These are phyloP conservation scores for Melanophora roralis DNA, from an alignment of 2,888 invertebrate species.

Conservation along the genomic window DNA sequence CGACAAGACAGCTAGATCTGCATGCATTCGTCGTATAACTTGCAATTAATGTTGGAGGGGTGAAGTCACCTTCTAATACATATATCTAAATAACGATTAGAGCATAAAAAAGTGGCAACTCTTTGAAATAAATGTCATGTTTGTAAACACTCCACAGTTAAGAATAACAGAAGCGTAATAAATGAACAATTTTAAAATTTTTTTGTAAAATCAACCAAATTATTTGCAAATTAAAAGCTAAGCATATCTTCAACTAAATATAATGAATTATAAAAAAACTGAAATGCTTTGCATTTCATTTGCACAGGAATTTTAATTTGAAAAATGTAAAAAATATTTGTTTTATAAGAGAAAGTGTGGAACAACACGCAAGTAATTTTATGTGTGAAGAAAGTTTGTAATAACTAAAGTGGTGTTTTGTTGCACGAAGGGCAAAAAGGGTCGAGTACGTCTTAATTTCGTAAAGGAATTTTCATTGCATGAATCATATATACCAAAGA, in stretches of 20 bases:
- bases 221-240: background rate
- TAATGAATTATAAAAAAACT: no score
- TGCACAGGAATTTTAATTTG: no score
- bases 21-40: no score
- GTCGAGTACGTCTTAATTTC: conserved; percentile 15
- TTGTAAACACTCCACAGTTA: conserved; percentile 45
- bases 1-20: no score
- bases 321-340: no score
- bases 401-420: conserved; percentile 14
- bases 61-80: no score
- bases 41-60: no score
- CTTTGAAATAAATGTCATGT: conserved; percentile 1
- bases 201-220: background rate
- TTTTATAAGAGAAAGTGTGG: conserved; percentile 37
- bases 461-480: conserved; percentile 50
- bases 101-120: no score
- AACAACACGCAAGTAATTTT: no score
- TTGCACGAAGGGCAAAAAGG: conserved; percentile 41
- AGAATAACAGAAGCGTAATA: conserved; percentile 54
- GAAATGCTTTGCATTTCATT: no score
- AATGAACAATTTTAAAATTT: conserved; percentile 12
- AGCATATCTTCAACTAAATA: background rate
- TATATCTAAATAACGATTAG: no score
- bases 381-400: background rate
- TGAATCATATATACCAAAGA: conserved; percentile 45